Base-by-base conservation (phyloP, 2,113 vertebrate genomes). In the Opisthocomus hoazin region DNA sequence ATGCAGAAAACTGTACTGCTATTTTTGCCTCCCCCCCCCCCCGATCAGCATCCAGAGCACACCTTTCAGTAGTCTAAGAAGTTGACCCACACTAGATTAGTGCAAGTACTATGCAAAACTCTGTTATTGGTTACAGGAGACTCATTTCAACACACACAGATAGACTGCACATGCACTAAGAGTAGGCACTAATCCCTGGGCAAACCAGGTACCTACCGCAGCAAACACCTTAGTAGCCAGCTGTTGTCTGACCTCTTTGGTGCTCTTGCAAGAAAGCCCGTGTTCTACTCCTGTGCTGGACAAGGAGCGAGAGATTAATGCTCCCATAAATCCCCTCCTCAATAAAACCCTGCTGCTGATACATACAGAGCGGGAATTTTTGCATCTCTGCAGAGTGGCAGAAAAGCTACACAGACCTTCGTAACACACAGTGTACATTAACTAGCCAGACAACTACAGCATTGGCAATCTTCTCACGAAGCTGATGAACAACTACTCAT, bases 121-220 rank as follows among this genome's bases (percentile, higher is more conserved):
- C 63, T 32, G 11, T 41, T 85, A 34, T 20, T 57, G 77, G 18
- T 63, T 53, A 39, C 0, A 3, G 15, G 12, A 73, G 14, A 50
- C 24, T 56, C 50, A 36, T 58, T 74, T 58, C 58, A 70, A 60
- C 10, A 10, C 23, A 37, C 22, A n/a, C 24, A 27, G 58, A 37
- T n/a, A n/a, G n/a, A n/a, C 48, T 11, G 6, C 43, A 37, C 0
- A 4, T 6, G 51, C 57, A 76, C 20, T 0, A 4, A 36, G 17
- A 80, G 4, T 3, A 2, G n/a, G 15, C 58, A 65, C 45, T 53
- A 6, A 16, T 20, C 15, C 58, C 5, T 46, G 34, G 56, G 39
- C 63, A 69, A n/a, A n/a, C n/a, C n/a, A n/a, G n/a, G n/a, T n/a
- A n/a, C 4, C 37, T 53, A 10, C 58, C 0, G 0, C 37, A 48